These are phyloP conservation scores for Pygocentrus nattereri DNA, from an alignment of 2,797 vertebrate species.

Conservation along the genomic window DNA sequence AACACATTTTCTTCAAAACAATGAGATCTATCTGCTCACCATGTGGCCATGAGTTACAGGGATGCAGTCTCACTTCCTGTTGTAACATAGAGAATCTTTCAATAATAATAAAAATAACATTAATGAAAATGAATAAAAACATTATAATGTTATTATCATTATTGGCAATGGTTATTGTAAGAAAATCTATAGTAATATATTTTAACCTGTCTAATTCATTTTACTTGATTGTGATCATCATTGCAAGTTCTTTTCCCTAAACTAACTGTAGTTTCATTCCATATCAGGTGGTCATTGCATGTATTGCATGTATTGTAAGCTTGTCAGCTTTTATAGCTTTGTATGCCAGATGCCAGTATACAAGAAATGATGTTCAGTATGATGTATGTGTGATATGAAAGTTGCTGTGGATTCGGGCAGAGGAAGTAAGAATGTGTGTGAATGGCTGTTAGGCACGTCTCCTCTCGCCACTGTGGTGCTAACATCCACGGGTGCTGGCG, in stretches of 20 bases:
- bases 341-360: neutral
- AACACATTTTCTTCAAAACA: no score
- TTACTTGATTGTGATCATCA: no score
- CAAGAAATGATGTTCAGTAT: neutral
- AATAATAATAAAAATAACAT: no score
- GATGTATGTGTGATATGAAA: constrained; percentile 42
- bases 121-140: no score
- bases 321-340: no score
- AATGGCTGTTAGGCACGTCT: constrained; percentile 55
- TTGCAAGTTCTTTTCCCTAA: neutral
- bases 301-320: neutral
- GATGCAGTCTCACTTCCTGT: no score
- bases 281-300: neutral
- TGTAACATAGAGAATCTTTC: no score
- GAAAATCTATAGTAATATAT: neutral
- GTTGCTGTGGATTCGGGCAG: constrained; percentile 34
- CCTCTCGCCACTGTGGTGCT: constrained; percentile 33
- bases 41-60: no score
- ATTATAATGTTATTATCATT: no score
- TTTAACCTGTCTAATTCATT: neutral
- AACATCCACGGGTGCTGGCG: constrained; percentile 5
- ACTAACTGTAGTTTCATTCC: neutral
- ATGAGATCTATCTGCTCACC: no score
- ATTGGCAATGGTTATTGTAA: no score
- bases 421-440: constrained; percentile 42